Evolutionary conservation across 2,888 invertebrate species (phyloP).

Genomic region (Hypomecis atomaria): DNA sequence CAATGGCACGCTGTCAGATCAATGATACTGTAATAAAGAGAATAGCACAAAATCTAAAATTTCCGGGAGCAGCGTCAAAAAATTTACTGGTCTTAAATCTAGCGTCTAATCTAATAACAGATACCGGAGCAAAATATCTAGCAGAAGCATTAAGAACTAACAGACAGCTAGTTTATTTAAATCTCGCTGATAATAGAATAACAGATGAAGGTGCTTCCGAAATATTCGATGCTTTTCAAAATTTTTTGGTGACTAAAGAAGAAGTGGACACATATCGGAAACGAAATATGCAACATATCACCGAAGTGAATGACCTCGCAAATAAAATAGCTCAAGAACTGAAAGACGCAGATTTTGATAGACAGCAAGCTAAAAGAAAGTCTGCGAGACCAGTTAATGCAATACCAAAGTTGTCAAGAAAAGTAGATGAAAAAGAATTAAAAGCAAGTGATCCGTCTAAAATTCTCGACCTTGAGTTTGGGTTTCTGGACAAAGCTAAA

Average conservation of each 20-base stretch:
- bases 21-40: constrained; percentile 8
- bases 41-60: constrained; percentile 3
- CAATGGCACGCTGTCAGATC: constrained; percentile 22
- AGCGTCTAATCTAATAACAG: constrained; percentile 61
- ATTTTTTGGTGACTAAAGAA: constrained; percentile 4
- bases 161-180: constrained; percentile 20
- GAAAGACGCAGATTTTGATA: constrained; percentile 5
- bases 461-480: too few species aligned
- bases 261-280: constrained; percentile 4
- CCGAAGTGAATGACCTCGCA: background rate
- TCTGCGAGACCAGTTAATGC: background rate
- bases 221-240: constrained; percentile 10
- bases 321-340: constrained; percentile 3
- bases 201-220: constrained; percentile 14
- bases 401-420: background rate
- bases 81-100: constrained; percentile 10
- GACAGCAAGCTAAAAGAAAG: constrained; percentile 2
- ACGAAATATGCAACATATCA: background rate
- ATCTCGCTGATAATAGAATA: constrained; percentile 19
- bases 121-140: constrained; percentile 54
- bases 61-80: constrained; percentile 7
- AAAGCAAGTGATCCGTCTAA: background rate
- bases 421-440: constrained; percentile 2
- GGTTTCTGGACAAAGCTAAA: constrained; percentile 5
- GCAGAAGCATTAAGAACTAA: constrained; percentile 52